phyloP scores from a whole-genome alignment of 2,797 vertebrate species.

The Anolis apletophallus region DNA sequence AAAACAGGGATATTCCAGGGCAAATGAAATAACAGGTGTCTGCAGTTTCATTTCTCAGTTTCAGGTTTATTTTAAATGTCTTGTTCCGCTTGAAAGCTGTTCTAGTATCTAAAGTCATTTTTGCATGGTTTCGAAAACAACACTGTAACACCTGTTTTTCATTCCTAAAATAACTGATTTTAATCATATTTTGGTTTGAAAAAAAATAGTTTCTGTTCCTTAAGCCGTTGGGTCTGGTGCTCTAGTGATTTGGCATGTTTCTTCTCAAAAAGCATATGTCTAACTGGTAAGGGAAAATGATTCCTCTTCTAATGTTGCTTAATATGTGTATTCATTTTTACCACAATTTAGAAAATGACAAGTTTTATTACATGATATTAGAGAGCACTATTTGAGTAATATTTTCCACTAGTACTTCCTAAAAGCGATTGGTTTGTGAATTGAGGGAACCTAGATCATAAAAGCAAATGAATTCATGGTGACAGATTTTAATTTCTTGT shows the following conservation, averaged over 20 bases:
- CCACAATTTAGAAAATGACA: not conserved
- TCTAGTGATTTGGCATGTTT: not conserved
- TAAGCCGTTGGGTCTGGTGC: not conserved
- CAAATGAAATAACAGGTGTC: slow-evolving; percentile 3
- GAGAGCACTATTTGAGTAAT: not conserved
- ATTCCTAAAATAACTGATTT: not conserved
- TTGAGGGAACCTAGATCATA: not conserved
- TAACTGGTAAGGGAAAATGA: not conserved
- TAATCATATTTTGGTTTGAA: slow-evolving; percentile 20
- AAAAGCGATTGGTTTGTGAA: not conserved
- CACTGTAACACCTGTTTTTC: slow-evolving; percentile 15
- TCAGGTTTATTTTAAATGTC: slow-evolving; percentile 20
- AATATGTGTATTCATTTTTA: not conserved
- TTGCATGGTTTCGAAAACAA: slow-evolving; percentile 36
- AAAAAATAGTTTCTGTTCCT: slow-evolving; percentile 4
- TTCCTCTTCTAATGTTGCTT: not conserved
- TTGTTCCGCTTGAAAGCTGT: not conserved
- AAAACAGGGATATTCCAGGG: not conserved
- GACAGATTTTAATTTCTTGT: not conserved
- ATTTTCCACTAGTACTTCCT: not conserved
- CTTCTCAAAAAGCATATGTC: not conserved
- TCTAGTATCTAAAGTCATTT: not conserved
- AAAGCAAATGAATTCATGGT: not conserved
- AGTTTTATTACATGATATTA: not conserved
- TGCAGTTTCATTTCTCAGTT: slow-evolving; percentile 33